Base-by-base conservation (phyloP, 2,888 invertebrate genomes). In the Stegana nigrithorax region DNA sequence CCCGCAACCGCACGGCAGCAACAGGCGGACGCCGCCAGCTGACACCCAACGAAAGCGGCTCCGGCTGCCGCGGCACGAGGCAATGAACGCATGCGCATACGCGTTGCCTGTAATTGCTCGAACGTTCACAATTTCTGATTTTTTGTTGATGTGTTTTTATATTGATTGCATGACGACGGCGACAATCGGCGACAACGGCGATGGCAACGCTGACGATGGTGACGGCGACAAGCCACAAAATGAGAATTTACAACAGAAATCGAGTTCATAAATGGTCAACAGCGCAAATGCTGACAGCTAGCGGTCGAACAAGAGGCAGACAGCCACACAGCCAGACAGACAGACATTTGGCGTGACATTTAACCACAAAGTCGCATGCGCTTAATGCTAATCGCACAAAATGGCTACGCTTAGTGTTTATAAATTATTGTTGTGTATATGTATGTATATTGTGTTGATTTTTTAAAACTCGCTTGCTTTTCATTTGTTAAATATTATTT, bases 321-420 rank as follows among this genome's bases (percentile, higher is more conserved):
- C 2, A 4, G 25, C 2, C 10, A 25, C 12, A 14, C 39, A 39
- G 14, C 10, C 36, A 36, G 39, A 12, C 10, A 14, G 39, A 39
- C 39, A 8, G n/a, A n/a, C n/a, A 39, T 10, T 39, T 39, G 39
- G 6, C 29, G 36, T 10, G 36, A 36, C 10, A 14, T 5, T 36
- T n/a, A n/a, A n/a, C n/a, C n/a, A n/a, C n/a, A n/a, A n/a, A n/a
- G 36, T 4, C 12, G 53, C 32, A 29, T 53, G 53, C 32, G 23
- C 53, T 19, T 55, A 55, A 55, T 19, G 53, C 19, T 55, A 55
- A 75, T 70, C 73, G 70, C 65, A 62, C 68, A 75, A 76, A 79
- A 79, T 76, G 78, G 72, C 72, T 65, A 59, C 75, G 73, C 71
- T 79, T 75, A 79, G 53, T 55, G 36, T 55, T 77, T 73, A 76